Evolutionary conservation across 1,140 invertebrate genomes (phyloP).

Genomic region (Drosophila eugracilis): DNA sequence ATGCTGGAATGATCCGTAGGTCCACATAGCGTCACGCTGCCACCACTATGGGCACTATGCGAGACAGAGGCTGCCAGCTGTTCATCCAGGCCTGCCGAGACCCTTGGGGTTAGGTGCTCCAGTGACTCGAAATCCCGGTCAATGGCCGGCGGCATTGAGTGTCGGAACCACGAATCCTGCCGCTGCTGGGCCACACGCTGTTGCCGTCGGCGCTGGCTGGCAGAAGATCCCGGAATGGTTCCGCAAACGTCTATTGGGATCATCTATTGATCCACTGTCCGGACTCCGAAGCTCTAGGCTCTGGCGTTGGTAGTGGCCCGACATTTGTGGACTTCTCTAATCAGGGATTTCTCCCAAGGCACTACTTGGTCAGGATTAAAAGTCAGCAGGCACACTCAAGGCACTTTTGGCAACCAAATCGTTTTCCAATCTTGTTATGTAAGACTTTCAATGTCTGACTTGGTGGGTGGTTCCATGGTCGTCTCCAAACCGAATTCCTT

Average conservation of each 20-base stretch:
- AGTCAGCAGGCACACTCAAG: slow-evolving; percentile 45
- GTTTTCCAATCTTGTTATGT: slow-evolving; percentile 55
- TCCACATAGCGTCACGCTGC: slow-evolving; percentile 40
- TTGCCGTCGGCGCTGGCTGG: slow-evolving; percentile 63
- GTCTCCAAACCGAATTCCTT: slow-evolving; percentile 21
- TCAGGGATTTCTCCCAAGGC: slow-evolving; percentile 43
- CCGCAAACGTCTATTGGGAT: slow-evolving; percentile 28
- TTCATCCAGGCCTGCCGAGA: slow-evolving; percentile 67
- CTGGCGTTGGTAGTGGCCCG: slow-evolving; percentile 56
- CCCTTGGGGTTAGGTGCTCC: slow-evolving; percentile 63
- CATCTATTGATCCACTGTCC: slow-evolving; percentile 10
- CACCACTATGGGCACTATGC: slow-evolving; percentile 43
- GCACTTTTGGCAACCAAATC: slow-evolving; percentile 47
- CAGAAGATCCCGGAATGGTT: slow-evolving; percentile 30
- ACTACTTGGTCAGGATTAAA: slow-evolving; percentile 41
- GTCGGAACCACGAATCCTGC: slow-evolving; percentile 79
- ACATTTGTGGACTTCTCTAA: slow-evolving; percentile 37
- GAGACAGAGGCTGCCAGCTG: slow-evolving; percentile 70
- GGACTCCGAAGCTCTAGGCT: slow-evolving; percentile 65
- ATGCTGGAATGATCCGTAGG: slow-evolving; percentile 61
- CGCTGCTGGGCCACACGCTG: slow-evolving; percentile 63
- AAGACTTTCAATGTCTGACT: slow-evolving; percentile 56
- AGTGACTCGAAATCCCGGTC: slow-evolving; percentile 75
- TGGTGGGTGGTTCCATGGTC: slow-evolving; percentile 30
- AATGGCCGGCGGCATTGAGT: slow-evolving; percentile 77